phyloP scores from a whole-genome alignment of 2,888 invertebrate species.

The Vanessa cardui region DNA sequence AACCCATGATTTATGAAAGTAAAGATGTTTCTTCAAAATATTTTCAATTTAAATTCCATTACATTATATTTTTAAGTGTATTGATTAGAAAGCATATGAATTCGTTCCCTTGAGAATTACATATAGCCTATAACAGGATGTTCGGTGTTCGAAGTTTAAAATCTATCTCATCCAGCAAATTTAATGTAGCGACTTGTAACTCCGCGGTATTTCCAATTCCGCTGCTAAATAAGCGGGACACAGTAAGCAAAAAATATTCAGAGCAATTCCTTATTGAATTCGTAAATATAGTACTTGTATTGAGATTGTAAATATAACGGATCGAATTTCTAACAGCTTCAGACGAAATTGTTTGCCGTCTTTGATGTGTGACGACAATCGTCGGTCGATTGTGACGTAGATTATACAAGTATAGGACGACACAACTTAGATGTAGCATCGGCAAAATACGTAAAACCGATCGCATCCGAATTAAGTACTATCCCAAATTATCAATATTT shows the following conservation, averaged over 20 bases:
- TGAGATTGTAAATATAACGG: slow-evolving; percentile 35
- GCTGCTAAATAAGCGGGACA: slow-evolving; percentile 62
- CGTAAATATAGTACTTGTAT: slow-evolving; percentile 37
- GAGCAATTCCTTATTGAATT: slow-evolving; percentile 51
- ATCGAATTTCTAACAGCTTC: slow-evolving; percentile 19
- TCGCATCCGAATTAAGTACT: too few species aligned
- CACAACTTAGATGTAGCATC: too few species aligned
- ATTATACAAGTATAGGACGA: background rate
- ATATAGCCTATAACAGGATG: too few species aligned
- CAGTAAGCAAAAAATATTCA: slow-evolving; percentile 45
- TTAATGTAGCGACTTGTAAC: background rate
- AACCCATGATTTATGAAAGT: too few species aligned
- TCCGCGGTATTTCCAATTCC: slow-evolving; percentile 54
- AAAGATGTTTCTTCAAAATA: too few species aligned
- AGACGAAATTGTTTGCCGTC: background rate
- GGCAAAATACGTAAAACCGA: too few species aligned
- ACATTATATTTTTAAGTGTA: too few species aligned
- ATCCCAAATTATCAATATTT: too few species aligned
- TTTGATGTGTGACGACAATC: background rate
- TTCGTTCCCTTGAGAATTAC: too few species aligned
- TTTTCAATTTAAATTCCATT: too few species aligned
- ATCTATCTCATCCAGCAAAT: slow-evolving; percentile 4
- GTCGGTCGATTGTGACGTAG: background rate
- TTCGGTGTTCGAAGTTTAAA: too few species aligned
- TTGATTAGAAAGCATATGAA: too few species aligned